These are phyloP conservation scores for Cervus canadensis DNA, from an alignment of 2,113 vertebrate species.

Conservation along the genomic window DNA sequence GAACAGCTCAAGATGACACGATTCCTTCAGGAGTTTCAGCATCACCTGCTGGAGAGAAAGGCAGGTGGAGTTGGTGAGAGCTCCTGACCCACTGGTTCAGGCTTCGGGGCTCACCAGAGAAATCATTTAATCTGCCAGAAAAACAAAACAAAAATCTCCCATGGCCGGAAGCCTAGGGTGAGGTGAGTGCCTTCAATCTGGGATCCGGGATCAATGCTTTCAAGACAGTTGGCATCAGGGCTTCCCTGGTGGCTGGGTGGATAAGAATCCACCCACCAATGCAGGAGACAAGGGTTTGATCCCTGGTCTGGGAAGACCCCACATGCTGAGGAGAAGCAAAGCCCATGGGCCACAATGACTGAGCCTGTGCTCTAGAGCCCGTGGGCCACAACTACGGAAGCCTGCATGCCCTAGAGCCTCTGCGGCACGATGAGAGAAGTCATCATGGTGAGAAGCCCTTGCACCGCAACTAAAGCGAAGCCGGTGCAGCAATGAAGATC, in stretches of 20 bases:
- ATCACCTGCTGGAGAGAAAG: neutral
- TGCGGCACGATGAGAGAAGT: accelerated
- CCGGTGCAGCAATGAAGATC: accelerated
- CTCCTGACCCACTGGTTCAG: neutral
- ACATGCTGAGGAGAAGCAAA: neutral
- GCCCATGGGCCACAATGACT: neutral
- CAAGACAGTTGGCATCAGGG: accelerated
- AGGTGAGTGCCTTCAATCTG: neutral
- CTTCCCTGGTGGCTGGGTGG: neutral
- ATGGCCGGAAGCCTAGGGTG: neutral
- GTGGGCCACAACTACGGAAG: accelerated
- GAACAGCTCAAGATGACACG: constrained; percentile 13
- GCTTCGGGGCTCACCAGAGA: neutral
- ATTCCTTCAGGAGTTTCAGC: neutral
- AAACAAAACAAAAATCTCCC: neutral
- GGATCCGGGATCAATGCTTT: neutral
- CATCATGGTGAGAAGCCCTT: neutral
- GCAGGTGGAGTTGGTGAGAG: neutral
- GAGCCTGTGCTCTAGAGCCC: neutral
- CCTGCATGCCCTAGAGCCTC: neutral
- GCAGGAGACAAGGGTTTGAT: neutral
- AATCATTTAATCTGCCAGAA: neutral
- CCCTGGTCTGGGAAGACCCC: neutral
- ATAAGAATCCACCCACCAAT: neutral
- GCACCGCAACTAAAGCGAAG: neutral